Conservation (phyloP, 2,797 vertebrate species). For the Onychomys leucogaster region DNA sequence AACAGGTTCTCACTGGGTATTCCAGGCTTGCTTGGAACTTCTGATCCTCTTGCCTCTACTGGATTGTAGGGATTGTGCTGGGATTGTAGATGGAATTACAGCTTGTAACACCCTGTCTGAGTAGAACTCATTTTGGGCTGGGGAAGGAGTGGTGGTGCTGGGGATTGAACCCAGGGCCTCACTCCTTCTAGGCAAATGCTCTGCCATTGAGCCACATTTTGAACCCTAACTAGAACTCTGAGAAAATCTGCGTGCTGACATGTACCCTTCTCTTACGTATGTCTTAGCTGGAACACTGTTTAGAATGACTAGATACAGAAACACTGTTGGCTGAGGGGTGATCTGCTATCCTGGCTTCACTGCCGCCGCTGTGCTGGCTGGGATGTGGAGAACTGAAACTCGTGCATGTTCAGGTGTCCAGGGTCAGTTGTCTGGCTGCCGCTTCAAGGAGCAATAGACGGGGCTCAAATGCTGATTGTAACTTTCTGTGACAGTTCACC, state of each 20-base stretch:
- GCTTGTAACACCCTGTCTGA: neutral
- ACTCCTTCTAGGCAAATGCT: neutral
- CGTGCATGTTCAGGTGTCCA: neutral
- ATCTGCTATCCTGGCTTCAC: neutral
- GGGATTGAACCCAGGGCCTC: neutral
- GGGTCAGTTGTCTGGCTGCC: neutral
- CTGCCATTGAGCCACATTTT: neutral
- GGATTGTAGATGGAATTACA: neutral
- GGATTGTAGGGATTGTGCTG: neutral
- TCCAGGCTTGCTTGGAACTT: neutral
- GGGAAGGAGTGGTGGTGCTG: neutral
- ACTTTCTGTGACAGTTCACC: neutral
- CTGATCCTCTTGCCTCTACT: neutral
- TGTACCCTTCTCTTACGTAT: neutral
- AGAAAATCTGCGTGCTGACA: constrained; percentile 47
- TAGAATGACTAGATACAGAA: constrained; percentile 15
- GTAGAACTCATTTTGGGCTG: neutral
- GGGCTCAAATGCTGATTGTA: constrained; percentile 34
- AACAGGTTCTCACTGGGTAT: neutral
- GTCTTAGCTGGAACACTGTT: neutral
- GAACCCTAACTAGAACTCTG: constrained; percentile 34
- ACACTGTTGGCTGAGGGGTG: neutral
- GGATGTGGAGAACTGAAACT: constrained; percentile 9
- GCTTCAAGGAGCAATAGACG: neutral
- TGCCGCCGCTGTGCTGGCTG: neutral